Evolutionary conservation across 2,797 vertebrate species (phyloP).

Genomic region (Parambassis ranga): DNA sequence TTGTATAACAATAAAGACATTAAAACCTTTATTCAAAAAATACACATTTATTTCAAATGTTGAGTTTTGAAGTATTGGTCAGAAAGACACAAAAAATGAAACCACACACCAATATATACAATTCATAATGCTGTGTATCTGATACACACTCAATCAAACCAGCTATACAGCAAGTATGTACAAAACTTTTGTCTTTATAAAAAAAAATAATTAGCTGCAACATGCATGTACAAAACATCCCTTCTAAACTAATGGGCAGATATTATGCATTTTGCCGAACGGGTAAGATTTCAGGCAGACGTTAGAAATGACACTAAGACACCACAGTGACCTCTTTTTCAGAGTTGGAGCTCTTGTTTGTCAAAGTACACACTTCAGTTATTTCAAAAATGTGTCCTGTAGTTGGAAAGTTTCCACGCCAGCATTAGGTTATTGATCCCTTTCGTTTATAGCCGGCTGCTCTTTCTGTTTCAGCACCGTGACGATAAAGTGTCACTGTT

Average conservation of each 20-base stretch:
- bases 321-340: slow-evolving; percentile 43
- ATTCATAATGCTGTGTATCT: slow-evolving; percentile 56
- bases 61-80: slow-evolving; percentile 4
- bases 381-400: slow-evolving; percentile 55
- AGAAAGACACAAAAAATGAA: neutral
- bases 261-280: slow-evolving; percentile 16
- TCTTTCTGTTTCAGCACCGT: no score
- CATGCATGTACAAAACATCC: neutral
- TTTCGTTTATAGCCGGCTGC: neutral
- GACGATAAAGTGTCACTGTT: neutral
- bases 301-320: slow-evolving; percentile 58
- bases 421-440: neutral
- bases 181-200: slow-evolving; percentile 56
- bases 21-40: slow-evolving; percentile 49
- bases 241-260: neutral
- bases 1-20: neutral
- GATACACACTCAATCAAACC: slow-evolving; percentile 59
- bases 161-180: slow-evolving; percentile 68
- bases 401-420: slow-evolving; percentile 1
- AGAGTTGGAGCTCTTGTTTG: slow-evolving; percentile 21
- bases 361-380: slow-evolving; percentile 45
- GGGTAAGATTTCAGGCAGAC: slow-evolving; percentile 20
- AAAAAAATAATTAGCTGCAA: no score
- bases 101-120: slow-evolving; percentile 44
- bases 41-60: slow-evolving; percentile 58